Conservation (phyloP, 2,888 invertebrate species). For the Leucoma salicis region DNA sequence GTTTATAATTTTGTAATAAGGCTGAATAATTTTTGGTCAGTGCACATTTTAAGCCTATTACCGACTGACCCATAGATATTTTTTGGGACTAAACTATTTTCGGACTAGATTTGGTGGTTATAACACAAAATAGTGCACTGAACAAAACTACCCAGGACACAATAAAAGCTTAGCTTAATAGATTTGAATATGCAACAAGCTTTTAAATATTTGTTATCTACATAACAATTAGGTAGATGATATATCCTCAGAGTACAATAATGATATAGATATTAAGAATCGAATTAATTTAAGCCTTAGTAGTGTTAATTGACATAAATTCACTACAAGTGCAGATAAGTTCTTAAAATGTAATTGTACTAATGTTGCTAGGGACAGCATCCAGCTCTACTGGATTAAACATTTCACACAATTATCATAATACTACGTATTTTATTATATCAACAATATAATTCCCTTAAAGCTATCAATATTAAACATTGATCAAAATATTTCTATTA, state of each 20-base stretch:
- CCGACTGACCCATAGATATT: too few species aligned
- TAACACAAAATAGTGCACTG: too few species aligned
- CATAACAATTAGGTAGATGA: constrained; percentile 35
- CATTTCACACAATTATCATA: constrained; percentile 47
- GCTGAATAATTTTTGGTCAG: too few species aligned
- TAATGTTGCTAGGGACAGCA: constrained; percentile 48
- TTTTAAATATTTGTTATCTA: constrained; percentile 33
- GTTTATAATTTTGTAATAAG: too few species aligned
- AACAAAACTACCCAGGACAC: too few species aligned
- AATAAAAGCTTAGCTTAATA: too few species aligned
- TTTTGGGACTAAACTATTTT: too few species aligned
- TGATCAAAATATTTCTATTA: constrained; percentile 60
- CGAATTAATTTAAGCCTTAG: constrained; percentile 21
- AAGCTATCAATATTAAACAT: constrained; percentile 55
- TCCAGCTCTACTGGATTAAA: constrained; percentile 47
- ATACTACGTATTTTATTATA: too few species aligned
- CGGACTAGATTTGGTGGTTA: too few species aligned
- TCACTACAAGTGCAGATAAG: constrained; percentile 47
- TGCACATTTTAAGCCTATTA: too few species aligned
- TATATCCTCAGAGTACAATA: constrained; percentile 13
- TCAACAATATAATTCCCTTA: constrained; percentile 64
- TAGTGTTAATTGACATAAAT: constrained; percentile 52
- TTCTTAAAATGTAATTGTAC: constrained; percentile 52
- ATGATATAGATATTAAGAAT: constrained; percentile 22
- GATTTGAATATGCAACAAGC: too few species aligned